Evolutionary conservation across 92 coral and sea anemone species (phyloP).

Genomic region (Hydrozoanthus gracilis): DNA sequence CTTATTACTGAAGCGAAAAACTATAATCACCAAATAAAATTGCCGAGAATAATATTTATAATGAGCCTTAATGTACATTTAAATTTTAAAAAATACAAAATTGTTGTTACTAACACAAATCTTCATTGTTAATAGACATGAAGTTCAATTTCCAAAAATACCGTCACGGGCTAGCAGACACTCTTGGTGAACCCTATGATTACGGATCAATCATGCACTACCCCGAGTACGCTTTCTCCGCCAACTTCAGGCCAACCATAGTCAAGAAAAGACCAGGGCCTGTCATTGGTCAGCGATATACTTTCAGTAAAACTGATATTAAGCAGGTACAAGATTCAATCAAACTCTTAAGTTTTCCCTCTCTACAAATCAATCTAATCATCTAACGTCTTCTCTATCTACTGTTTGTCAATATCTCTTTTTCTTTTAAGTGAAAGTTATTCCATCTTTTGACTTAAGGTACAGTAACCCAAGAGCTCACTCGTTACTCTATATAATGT

Average conservation of each 20-base stretch:
- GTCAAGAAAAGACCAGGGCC: conserved; percentile 28
- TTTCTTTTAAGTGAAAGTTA: no score
- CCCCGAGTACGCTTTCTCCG: conserved; percentile 35
- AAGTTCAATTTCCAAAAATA: conserved; percentile 44
- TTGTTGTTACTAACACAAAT: not conserved
- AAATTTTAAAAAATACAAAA: not conserved
- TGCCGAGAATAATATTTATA: no score
- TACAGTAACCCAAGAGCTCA: no score
- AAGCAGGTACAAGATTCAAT: not conserved
- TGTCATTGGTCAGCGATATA: conserved; percentile 23
- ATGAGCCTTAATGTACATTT: not conserved
- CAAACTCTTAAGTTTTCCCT: not conserved
- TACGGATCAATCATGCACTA: conserved; percentile 43
- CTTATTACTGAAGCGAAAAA: no score
- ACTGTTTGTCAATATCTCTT: no score
- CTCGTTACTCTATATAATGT: no score
- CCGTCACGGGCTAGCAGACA: conserved; percentile 35
- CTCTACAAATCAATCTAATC: no score
- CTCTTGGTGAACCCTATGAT: conserved; percentile 37
- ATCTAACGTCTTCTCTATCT: no score
- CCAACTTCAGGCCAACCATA: conserved; percentile 38
- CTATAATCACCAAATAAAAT: no score
- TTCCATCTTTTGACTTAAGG: no score
- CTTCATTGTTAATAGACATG: conserved; percentile 4
- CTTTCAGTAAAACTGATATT: conserved; percentile 27